A percentile compares a stretch with the other conserved stretches of the same genome.
phyloP scores from a whole-genome alignment of 2,888 invertebrate genomes.

The Adelphocoris suturalis region DNA sequence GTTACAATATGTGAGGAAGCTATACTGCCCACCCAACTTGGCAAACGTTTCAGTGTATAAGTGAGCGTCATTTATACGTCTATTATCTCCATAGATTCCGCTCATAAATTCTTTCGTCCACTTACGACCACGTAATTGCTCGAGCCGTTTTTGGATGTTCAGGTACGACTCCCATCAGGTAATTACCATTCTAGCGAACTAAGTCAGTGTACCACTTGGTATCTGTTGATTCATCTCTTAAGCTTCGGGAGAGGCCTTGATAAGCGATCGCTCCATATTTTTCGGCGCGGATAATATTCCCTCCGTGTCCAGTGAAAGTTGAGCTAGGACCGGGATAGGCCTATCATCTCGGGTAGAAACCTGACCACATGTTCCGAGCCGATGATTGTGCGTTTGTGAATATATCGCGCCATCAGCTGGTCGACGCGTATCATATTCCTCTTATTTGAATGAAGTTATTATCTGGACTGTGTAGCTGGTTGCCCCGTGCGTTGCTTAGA shows the following conservation, averaged over 20 bases:
- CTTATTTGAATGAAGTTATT: too few species aligned
- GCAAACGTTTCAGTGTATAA: too few species aligned
- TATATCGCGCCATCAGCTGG: too few species aligned
- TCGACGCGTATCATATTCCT: too few species aligned
- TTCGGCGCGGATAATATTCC: not conserved
- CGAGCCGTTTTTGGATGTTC: not conserved
- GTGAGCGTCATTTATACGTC: too few species aligned
- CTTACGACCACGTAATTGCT: too few species aligned
- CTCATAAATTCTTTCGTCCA: too few species aligned
- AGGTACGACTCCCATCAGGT: not conserved
- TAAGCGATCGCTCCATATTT: constrained; percentile 22
- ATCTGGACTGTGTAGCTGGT: too few species aligned
- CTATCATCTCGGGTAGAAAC: constrained; percentile 5
- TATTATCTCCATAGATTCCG: too few species aligned
- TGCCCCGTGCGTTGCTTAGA: too few species aligned
- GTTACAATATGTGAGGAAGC: too few species aligned
- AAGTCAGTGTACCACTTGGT: constrained; percentile 3
- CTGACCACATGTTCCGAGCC: not conserved
- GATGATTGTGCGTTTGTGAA: not conserved
- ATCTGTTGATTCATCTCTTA: not conserved
- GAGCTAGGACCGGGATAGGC: not conserved
- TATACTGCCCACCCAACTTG: too few species aligned
- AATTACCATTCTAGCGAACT: not conserved
- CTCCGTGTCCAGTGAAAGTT: not conserved
- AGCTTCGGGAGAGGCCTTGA: not conserved